Percentiles rank a stretch among this genome's conserved stretches.
Conservation (phyloP, 2,888 invertebrate species). For the Tipula confusa region DNA sequence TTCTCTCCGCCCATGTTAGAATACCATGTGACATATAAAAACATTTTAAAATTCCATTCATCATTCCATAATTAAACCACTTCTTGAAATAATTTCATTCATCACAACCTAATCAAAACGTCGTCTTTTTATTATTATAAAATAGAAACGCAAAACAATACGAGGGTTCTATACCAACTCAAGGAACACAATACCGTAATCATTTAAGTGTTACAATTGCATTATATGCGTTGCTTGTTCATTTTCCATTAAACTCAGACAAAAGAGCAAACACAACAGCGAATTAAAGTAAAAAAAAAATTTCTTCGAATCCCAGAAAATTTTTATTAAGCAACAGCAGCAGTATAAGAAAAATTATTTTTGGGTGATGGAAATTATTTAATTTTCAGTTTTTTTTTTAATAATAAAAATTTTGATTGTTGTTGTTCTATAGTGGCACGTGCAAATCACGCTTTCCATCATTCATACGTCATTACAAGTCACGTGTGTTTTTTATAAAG, state of each 20-base stretch:
- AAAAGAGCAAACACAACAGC: constrained; percentile 25
- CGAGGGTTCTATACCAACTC: neutral
- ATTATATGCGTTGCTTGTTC: constrained; percentile 16
- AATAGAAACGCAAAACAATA: neutral
- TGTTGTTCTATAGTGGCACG: constrained; percentile 39
- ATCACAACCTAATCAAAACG: neutral
- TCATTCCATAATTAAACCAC: neutral
- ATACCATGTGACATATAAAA: too few relatives aligned
- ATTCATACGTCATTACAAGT: constrained; percentile 52
- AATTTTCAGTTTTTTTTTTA: neutral
- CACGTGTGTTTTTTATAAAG: constrained; percentile 43
- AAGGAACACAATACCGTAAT: neutral
- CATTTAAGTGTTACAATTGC: constrained; percentile 25
- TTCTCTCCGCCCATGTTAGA: too few relatives aligned
- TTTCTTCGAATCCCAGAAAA: neutral
- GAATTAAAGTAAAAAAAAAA: neutral
- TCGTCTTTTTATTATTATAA: neutral
- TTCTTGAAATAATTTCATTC: neutral
- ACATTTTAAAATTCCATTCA: neutral
- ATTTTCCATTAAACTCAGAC: constrained; percentile 14
- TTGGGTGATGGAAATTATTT: neutral
- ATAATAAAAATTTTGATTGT: neutral
- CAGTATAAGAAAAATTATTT: neutral
- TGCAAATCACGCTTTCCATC: constrained; percentile 51
- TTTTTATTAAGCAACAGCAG: too few relatives aligned